A percentile compares a stretch with the other conserved stretches of the same genome.
These are phyloP conservation scores for Mobula birostris DNA, from an alignment of 2,113 vertebrate species.

Conservation along the genomic window DNA sequence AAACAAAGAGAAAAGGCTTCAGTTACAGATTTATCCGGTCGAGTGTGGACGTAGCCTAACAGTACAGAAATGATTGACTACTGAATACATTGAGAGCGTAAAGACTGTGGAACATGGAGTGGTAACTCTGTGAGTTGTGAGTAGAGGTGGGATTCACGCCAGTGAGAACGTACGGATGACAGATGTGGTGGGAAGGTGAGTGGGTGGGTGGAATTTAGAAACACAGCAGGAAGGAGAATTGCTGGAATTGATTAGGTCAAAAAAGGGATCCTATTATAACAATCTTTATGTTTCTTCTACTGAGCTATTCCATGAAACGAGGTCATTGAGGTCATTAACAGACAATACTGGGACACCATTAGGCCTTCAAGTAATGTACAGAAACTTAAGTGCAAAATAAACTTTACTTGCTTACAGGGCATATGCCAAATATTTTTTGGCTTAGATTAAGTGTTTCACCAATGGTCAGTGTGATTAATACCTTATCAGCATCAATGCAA, in stretches of 20 bases:
- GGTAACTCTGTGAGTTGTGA: too few relatives aligned
- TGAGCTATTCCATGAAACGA: background rate
- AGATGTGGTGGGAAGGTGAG: background rate
- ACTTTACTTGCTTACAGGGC: too few relatives aligned
- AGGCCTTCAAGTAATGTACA: background rate
- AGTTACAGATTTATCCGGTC: too few relatives aligned
- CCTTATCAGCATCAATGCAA: background rate
- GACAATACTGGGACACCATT: background rate
- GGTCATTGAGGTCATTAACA: background rate
- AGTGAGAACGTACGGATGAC: background rate
- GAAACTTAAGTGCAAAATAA: background rate
- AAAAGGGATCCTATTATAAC: background rate
- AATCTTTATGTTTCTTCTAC: background rate
- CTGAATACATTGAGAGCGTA: background rate
- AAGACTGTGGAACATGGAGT: background rate
- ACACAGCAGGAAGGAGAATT: background rate
- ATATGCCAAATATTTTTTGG: background rate
- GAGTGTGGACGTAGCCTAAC: background rate
- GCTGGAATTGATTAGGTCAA: background rate
- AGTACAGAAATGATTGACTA: background rate
- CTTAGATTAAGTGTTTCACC: background rate
- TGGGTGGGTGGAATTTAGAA: background rate
- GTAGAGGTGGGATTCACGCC: too few relatives aligned
- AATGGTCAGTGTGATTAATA: background rate
- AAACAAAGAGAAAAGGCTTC: too few relatives aligned